Percentiles rank a stretch among this genome's conserved stretches.
phyloP scores from a whole-genome alignment of 2,797 vertebrate genomes.

The Danio aesculapii region DNA sequence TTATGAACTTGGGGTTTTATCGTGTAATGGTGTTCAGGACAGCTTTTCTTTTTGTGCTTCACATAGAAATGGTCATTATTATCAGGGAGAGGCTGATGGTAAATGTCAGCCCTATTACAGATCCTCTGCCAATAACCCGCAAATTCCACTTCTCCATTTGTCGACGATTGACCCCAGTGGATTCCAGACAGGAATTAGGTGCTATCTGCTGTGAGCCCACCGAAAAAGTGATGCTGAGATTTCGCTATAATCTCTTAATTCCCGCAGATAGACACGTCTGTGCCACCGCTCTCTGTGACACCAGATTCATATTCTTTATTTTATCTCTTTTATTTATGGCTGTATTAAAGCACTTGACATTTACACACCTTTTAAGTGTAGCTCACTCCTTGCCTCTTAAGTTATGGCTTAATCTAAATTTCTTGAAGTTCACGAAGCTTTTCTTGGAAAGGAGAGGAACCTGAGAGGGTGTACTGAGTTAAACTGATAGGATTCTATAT shows the following conservation, averaged over 20 bases:
- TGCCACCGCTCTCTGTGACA: conserved; percentile 43
- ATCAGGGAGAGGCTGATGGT: conserved; percentile 50
- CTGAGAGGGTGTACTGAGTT: conserved; percentile 20
- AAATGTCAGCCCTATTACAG: conserved; percentile 60
- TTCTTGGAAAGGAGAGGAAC: conserved; percentile 17
- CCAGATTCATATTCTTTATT: conserved; percentile 52
- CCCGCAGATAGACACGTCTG: conserved; percentile 50
- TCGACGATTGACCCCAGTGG: conserved; percentile 41
- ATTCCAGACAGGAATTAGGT: conserved; percentile 56
- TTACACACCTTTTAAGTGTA: conserved; percentile 58
- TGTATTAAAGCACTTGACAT: conserved; percentile 59
- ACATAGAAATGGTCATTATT: conserved; percentile 19
- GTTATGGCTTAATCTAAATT: conserved; percentile 58
- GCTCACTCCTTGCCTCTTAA: conserved; percentile 54
- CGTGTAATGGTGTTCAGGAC: not conserved
- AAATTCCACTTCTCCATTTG: conserved; percentile 54
- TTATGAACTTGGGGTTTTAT: conserved; percentile 31
- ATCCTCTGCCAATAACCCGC: conserved; percentile 48
- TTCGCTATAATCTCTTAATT: conserved; percentile 63
- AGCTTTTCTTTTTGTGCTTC: conserved; percentile 29
- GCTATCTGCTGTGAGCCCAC: conserved; percentile 55
- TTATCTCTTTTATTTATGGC: conserved; percentile 52
- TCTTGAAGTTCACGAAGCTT: conserved; percentile 49
- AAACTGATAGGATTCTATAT: conserved; percentile 47
- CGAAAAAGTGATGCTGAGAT: conserved; percentile 52